Evolutionary conservation across 2,888 invertebrate genomes (phyloP).

Genomic region (Andrena chrysosceles): DNA sequence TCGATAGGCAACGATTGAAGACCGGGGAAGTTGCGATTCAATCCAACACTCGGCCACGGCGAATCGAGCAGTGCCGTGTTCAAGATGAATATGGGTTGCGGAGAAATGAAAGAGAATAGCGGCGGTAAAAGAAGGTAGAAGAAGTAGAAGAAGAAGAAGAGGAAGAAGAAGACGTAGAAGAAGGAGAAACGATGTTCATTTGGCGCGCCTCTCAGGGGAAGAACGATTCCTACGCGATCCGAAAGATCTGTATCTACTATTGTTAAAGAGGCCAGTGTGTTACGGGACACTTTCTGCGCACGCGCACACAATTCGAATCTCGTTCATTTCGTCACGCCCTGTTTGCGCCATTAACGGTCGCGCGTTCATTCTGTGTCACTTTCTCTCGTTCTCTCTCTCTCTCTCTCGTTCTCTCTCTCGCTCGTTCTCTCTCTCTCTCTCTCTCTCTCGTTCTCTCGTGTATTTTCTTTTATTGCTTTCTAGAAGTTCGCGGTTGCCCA

Average conservation of each 20-base stretch:
- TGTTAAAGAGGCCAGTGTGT: slow-evolving; percentile 61
- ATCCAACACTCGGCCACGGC: slow-evolving; percentile 38
- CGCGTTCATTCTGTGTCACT: not conserved
- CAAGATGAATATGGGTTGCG: slow-evolving; percentile 7
- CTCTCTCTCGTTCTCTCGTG: slow-evolving; percentile 3
- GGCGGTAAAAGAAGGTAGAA: slow-evolving; percentile 2
- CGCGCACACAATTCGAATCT: slow-evolving; percentile 26
- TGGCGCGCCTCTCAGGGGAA: slow-evolving; percentile 54
- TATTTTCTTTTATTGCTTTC: slow-evolving; percentile 66
- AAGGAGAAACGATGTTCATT: slow-evolving; percentile 37
- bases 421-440: slow-evolving; percentile 4
- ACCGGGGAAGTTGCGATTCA: slow-evolving; percentile 61
- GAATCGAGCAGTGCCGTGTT: slow-evolving; percentile 21
- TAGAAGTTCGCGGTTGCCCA: slow-evolving; percentile 63
- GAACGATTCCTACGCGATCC: slow-evolving; percentile 53
- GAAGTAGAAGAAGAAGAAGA: slow-evolving; percentile 24
- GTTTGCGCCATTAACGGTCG: slow-evolving; percentile 9
- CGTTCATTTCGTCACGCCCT: slow-evolving; percentile 34
- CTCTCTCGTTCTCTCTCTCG: slow-evolving; percentile 11
- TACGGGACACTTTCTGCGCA: slow-evolving; percentile 35
- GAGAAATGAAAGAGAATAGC: slow-evolving; percentile 5
- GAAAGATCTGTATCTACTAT: slow-evolving; percentile 37
- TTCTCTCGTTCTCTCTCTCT: not conserved
- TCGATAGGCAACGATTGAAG: slow-evolving; percentile 45
- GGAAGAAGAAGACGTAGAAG: slow-evolving; percentile 19